A percentile compares a stretch with the other conserved stretches of the same genome.
These are phyloP conservation scores for Chromis chromis DNA, from an alignment of 2,797 vertebrate species.

Conservation along the genomic window DNA sequence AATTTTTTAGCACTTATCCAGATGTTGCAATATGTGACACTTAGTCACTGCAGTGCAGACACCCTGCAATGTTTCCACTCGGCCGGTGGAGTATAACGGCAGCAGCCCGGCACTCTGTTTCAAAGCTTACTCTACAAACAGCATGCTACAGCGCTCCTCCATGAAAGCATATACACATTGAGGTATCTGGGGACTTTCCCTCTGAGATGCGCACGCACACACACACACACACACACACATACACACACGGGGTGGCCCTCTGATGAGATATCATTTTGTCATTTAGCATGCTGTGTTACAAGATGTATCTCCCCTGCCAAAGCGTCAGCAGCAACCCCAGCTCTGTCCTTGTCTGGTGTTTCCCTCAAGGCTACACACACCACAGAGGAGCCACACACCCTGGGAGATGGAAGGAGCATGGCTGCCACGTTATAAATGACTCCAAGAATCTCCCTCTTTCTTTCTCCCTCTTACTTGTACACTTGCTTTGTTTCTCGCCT, in stretches of 20 bases:
- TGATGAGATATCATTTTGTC: constrained; percentile 87
- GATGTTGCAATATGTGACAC: constrained; percentile 62
- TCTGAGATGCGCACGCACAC: constrained; percentile 50
- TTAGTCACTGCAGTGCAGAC: constrained; percentile 32
- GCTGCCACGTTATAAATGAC: constrained; percentile 79
- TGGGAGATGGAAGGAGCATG: constrained; percentile 71
- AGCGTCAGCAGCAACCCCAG: constrained; percentile 75
- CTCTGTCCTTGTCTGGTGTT: constrained; percentile 83
- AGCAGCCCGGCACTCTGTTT: constrained; percentile 53
- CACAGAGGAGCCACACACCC: constrained; percentile 65
- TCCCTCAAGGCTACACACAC: constrained; percentile 82
- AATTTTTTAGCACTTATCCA: constrained; percentile 41
- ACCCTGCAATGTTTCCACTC: constrained; percentile 54
- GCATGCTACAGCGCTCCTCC: constrained; percentile 67
- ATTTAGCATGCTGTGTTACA: constrained; percentile 86
- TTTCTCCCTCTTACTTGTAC: constrained; percentile 42
- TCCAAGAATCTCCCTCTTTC: constrained; percentile 50
- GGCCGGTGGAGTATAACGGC: constrained; percentile 43
- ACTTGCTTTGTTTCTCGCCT: constrained; percentile 32
- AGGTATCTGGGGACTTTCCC: constrained; percentile 62
- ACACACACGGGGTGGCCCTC: constrained; percentile 68
- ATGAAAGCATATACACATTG: constrained; percentile 66
- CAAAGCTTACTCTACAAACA: constrained; percentile 68
- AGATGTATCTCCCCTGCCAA: constrained; percentile 82
- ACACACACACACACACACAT: constrained; percentile 40